A percentile compares a stretch with the other conserved stretches of the same genome.
These are phyloP conservation scores for Schizothorax lantsangensis DNA, from an alignment of 2,797 vertebrate species.

Conservation along the genomic window DNA sequence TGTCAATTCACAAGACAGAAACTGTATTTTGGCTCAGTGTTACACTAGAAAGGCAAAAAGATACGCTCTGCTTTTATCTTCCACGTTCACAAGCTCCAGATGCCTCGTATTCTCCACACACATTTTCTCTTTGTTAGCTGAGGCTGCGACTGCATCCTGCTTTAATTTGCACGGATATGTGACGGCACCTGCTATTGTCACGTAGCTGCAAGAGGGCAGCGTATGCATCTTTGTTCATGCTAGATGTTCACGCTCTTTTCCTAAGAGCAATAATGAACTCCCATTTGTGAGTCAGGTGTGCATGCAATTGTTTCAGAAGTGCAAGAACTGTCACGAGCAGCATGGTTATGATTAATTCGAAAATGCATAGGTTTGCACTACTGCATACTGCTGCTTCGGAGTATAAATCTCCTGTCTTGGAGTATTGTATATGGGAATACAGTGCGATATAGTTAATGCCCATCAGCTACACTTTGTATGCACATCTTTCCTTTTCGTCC, in stretches of 20 bases:
- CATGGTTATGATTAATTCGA: conserved; percentile 46
- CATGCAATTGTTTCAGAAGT: not conserved
- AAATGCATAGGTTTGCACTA: conserved; percentile 26
- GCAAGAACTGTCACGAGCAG: conserved; percentile 20
- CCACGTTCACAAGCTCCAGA: conserved; percentile 19
- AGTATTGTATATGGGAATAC: conserved; percentile 36
- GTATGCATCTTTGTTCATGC: not conserved
- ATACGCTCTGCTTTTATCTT: conserved; percentile 10
- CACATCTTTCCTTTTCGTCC: conserved; percentile 4
- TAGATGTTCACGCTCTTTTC: not conserved
- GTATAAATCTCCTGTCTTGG: conserved; percentile 31
- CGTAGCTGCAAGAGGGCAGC: not conserved
- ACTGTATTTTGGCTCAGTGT: not conserved
- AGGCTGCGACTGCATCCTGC: not conserved
- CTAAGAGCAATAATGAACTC: conserved; percentile 1
- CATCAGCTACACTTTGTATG: conserved; percentile 1
- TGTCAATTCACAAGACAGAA: not conserved
- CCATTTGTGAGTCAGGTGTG: conserved; percentile 6
- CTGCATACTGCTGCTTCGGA: not conserved
- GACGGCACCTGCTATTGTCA: conserved; percentile 9
- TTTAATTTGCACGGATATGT: conserved; percentile 26
- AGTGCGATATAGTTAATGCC: not conserved
- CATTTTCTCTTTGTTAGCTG: conserved; percentile 8
- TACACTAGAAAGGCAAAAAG: not conserved
- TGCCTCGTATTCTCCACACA: conserved; percentile 17